Conservation (phyloP, 2,888 invertebrate genomes). For the Epirrhoe tristata region DNA sequence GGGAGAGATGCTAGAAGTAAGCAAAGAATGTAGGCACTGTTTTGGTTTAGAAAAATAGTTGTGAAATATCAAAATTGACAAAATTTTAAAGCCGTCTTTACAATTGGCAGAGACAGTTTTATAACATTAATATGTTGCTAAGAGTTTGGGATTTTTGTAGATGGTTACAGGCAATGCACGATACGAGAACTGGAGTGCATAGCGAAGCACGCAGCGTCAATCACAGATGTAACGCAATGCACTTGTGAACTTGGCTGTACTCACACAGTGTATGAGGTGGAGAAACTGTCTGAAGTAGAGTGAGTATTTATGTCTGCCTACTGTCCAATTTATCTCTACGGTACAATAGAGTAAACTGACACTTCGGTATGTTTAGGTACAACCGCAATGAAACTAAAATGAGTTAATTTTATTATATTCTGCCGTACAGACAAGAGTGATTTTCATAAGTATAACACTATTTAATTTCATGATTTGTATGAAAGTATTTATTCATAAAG, state of each 20-base stretch:
- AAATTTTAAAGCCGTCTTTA: too few species aligned
- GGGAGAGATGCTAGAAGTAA: too few species aligned
- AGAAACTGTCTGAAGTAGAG: slow-evolving; percentile 88
- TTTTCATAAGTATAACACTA: background rate
- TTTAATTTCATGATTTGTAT: background rate
- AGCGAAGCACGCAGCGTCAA: slow-evolving; percentile 77
- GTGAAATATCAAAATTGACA: too few species aligned
- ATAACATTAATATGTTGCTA: background rate
- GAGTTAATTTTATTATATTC: too few species aligned
- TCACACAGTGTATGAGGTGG: slow-evolving; percentile 91
- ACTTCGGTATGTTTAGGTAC: too few species aligned
- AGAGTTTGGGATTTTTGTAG: slow-evolving; percentile 48
- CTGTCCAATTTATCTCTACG: too few species aligned
- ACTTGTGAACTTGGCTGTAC: slow-evolving; percentile 90
- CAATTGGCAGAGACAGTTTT: too few species aligned
- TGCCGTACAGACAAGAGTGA: too few species aligned
- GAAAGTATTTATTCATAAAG: background rate
- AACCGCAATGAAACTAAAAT: too few species aligned
- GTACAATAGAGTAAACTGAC: too few species aligned
- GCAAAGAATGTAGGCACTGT: too few species aligned
- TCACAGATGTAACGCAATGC: slow-evolving; percentile 87
- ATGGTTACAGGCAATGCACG: slow-evolving; percentile 85
- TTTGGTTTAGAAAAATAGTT: too few species aligned
- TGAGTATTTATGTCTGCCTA: slow-evolving; percentile 56
- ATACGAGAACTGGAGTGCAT: slow-evolving; percentile 87